A percentile compares a stretch with the other conserved stretches of the same genome.
Conservation (phyloP, 1,140 invertebrate genomes). For the Zaprionus ornatus region DNA sequence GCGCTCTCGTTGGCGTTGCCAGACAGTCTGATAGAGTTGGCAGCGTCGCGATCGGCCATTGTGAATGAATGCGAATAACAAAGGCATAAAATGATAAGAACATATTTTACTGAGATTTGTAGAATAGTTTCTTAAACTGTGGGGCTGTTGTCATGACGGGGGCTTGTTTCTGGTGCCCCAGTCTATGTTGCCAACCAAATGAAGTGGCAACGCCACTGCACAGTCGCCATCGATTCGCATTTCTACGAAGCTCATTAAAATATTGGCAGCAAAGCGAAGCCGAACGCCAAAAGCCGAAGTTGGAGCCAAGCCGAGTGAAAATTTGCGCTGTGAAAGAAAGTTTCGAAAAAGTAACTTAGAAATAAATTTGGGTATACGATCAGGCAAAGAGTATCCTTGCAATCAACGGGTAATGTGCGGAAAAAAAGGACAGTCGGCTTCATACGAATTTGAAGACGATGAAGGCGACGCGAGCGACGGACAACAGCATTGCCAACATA, state of each 20-base stretch:
- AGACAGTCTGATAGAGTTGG: background rate
- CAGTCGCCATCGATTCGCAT: background rate
- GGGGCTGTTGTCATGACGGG: background rate
- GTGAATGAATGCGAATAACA: background rate
- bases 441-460: background rate
- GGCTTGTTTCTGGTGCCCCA: background rate
- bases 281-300: background rate
- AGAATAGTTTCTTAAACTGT: background rate
- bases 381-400: background rate
- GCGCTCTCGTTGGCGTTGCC: background rate
- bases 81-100: background rate
- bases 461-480: background rate
- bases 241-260: background rate
- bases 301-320: background rate
- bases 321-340: background rate
- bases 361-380: background rate
- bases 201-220: background rate
- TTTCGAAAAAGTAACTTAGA: background rate
- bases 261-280: background rate
- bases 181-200: background rate
- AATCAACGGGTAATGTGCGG: background rate
- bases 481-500: constrained; percentile 26
- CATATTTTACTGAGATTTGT: background rate
- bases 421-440: background rate
- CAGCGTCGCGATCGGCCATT: background rate